Percentiles rank a stretch among this genome's conserved stretches.
Conservation (phyloP, 92 coral and sea anemone species). For the Phymanthus crucifer region DNA sequence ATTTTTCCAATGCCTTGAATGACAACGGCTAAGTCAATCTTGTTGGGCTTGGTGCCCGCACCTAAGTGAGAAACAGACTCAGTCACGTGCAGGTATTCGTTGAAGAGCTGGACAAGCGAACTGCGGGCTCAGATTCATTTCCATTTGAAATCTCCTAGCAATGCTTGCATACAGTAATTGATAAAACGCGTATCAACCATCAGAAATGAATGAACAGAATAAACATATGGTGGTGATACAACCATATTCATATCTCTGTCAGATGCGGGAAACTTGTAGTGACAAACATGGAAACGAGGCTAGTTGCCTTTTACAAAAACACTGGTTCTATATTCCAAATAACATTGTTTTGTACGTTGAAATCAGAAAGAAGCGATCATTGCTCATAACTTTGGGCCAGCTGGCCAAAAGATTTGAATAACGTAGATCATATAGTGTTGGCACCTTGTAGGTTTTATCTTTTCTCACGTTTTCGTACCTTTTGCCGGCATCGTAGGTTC, state of each 20-base stretch:
- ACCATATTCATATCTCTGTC: too few relatives aligned
- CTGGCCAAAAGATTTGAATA: too few relatives aligned
- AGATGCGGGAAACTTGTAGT: too few relatives aligned
- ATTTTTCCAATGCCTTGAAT: slow-evolving; percentile 67
- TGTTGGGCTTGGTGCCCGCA: slow-evolving; percentile 36
- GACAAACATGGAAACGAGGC: too few relatives aligned
- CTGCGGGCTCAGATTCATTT: neutral
- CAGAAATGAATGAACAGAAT: neutral
- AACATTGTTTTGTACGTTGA: too few relatives aligned
- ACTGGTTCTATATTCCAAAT: too few relatives aligned
- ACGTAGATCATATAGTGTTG: neutral
- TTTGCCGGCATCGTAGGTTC: slow-evolving; percentile 3
- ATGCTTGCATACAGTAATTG: neutral
- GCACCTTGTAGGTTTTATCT: neutral
- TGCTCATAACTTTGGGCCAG: too few relatives aligned
- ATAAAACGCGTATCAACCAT: neutral
- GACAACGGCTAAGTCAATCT: slow-evolving; percentile 74
- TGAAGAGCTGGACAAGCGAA: slow-evolving; percentile 6
- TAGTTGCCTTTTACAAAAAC: too few relatives aligned
- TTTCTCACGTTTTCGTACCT: neutral
- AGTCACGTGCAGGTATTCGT: slow-evolving; percentile 24
- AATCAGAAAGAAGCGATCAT: too few relatives aligned
- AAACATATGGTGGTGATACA: neutral
- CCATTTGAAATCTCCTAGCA: neutral
- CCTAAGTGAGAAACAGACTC: slow-evolving; percentile 49